phyloP scores from a whole-genome alignment of 1,140 invertebrate species.

The Drosophila varians region DNA sequence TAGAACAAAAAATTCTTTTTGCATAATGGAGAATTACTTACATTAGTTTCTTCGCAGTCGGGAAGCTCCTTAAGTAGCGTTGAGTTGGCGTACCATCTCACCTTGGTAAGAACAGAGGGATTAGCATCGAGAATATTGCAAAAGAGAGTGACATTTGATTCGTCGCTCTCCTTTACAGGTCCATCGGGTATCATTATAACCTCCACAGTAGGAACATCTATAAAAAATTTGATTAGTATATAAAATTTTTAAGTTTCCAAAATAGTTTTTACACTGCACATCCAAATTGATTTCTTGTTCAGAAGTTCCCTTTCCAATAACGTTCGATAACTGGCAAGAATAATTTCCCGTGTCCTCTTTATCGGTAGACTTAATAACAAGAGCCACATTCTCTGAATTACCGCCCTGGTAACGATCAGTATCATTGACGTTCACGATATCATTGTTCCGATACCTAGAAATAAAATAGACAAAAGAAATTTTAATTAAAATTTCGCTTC shows the following conservation, averaged over 20 bases:
- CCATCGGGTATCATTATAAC: slow-evolving; percentile 90
- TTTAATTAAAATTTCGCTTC: no score
- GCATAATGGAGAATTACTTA: no score
- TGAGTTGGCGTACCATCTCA: slow-evolving; percentile 93
- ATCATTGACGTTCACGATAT: slow-evolving; percentile 87
- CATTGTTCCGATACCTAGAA: slow-evolving; percentile 89
- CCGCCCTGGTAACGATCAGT: slow-evolving; percentile 90
- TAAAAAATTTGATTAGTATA: background rate
- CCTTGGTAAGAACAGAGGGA: slow-evolving; percentile 87
- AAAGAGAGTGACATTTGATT: slow-evolving; percentile 91
- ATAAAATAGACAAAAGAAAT: no score
- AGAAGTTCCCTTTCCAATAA: slow-evolving; percentile 87
- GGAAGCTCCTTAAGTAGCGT: slow-evolving; percentile 93
- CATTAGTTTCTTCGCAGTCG: slow-evolving; percentile 86
- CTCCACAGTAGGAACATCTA: slow-evolving; percentile 90
- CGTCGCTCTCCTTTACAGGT: slow-evolving; percentile 91
- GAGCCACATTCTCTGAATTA: slow-evolving; percentile 88
- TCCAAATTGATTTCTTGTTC: slow-evolving; percentile 88
- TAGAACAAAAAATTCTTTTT: no score
- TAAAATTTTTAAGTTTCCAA: background rate
- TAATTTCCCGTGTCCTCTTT: slow-evolving; percentile 92
- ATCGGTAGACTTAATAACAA: slow-evolving; percentile 90
- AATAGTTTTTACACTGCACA: slow-evolving; percentile 89
- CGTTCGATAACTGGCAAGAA: slow-evolving; percentile 90
- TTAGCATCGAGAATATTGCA: slow-evolving; percentile 91